Evolutionary conservation across 1,140 invertebrate species (phyloP), one percentile per base, ranked within the genome.

Genomic region (Araneus ventricosus): DNA sequence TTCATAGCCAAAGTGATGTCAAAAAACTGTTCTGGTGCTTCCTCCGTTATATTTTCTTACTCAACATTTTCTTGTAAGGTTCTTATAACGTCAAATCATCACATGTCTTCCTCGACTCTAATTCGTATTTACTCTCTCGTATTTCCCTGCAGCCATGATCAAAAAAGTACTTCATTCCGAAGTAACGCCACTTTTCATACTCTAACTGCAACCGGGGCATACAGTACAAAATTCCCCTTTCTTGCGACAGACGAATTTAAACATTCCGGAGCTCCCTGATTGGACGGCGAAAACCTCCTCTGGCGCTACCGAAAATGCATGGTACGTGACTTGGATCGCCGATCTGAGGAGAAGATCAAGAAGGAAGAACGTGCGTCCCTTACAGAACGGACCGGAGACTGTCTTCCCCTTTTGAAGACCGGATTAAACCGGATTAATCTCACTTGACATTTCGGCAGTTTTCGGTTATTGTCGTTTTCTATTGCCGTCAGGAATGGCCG

Each of bases 361-460:
- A 22, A 75, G 30, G 17, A 75, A 75, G 17, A 75, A 75, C 70
- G 70, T 75, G 70, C 70, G 34, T 1, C 17, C 70, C 70, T 37
- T 75, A 75, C 70, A 37, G 34, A 75, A 37, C 34, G 8, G 30
- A 34, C 30, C 20, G 30, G 6, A 37, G 17, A 20, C 30, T 34
- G 20, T 20, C 30, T 75, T 30, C 14, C 34, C 6, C 39, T n/a
- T 2, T n/a, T n/a, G 80, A 52, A 41, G 14, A 27, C 6, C 80
- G 39, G 80, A n/a, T 52, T 37, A 41, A 37, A 80, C 34, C 17
- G 79, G 79, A 80, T 80, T 82, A 82, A 82, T 82, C 80, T 24
- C 80, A 45, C 79, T 80, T 39, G 79, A 82, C 41, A 82, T 82
- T 82, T 82, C 24, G 24, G 39, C 24, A 80, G 79, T 37, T 39